Evolutionary conservation across 2,113 vertebrate genomes (phyloP).

Genomic region (Numida meleagris): DNA sequence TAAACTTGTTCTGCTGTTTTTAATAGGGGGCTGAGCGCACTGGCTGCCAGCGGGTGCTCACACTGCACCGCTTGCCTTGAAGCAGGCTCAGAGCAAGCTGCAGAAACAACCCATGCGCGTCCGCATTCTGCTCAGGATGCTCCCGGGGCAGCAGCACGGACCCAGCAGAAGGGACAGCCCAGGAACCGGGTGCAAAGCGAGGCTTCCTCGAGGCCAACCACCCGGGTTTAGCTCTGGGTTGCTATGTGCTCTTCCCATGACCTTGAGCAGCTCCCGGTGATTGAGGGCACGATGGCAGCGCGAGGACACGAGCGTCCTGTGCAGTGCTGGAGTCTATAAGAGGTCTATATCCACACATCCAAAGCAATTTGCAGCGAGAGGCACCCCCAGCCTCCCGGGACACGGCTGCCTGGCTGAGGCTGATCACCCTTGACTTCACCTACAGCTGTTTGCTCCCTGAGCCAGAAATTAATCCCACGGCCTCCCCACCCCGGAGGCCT

Average conservation of each 20-base stretch:
- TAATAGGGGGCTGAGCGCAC: conserved; percentile 11
- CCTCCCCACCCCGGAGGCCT: not conserved
- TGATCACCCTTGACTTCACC: conserved; percentile 63
- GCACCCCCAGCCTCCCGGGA: conserved; percentile 42
- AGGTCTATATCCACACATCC: conserved; percentile 40
- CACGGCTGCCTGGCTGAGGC: conserved; percentile 9
- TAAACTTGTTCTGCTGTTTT: conserved; percentile 52
- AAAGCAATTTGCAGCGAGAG: conserved; percentile 49
- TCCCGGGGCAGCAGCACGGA: not conserved
- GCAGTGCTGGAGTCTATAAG: not conserved
- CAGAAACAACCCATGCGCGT: not conserved
- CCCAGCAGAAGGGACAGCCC: not conserved
- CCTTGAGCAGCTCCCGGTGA: not conserved
- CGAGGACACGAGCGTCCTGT: not conserved
- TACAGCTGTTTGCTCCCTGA: not conserved
- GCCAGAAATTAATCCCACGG: not conserved
- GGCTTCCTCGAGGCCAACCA: accelerated
- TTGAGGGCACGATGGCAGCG: not conserved
- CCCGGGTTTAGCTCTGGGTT: not conserved
- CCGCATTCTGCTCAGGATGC: not conserved
- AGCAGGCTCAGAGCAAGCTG: not conserved
- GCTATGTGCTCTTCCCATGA: not conserved
- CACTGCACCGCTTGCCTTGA: not conserved
- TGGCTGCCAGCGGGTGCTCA: not conserved
- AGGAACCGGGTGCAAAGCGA: not conserved